Evolutionary conservation across 2,113 vertebrate species (phyloP).

Genomic region (Leuciscus idus): DNA sequence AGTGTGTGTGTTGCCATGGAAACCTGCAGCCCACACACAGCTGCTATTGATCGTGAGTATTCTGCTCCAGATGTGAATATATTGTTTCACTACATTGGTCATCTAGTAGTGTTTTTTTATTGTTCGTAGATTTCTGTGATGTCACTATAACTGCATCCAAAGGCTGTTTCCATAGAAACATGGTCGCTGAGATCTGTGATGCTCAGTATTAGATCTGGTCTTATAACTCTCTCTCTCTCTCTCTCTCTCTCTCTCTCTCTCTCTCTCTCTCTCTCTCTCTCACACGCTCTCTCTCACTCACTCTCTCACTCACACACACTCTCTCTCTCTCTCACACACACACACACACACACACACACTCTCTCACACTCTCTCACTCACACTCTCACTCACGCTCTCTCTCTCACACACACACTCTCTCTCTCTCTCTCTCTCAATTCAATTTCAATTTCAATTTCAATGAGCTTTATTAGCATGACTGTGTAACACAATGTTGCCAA

Average conservation of each 20-base stretch:
- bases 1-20: conserved; percentile 72
- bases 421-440: too few relatives aligned
- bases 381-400: too few relatives aligned
- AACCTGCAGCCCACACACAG: conserved; percentile 69
- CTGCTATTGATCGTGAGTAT: conserved; percentile 45
- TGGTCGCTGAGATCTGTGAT: conserved; percentile 59
- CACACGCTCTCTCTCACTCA: too few relatives aligned
- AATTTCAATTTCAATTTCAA: too few relatives aligned
- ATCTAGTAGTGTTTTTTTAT: conserved; percentile 71
- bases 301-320: too few relatives aligned
- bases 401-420: too few relatives aligned
- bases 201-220: conserved; percentile 28
- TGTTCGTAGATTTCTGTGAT: conserved; percentile 69
- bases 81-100: not conserved
- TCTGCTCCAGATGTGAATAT: conserved; percentile 27
- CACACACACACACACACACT: not conserved
- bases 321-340: too few relatives aligned
- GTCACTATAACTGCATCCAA: conserved; percentile 59
- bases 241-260: too few relatives aligned
- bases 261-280: too few relatives aligned
- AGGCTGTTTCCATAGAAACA: conserved; percentile 79
- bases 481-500: too few relatives aligned
- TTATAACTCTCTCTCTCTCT: not conserved
- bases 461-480: too few relatives aligned
- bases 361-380: too few relatives aligned